phyloP scores from a whole-genome alignment of 2,888 invertebrate species.

The Rhorus exstirpatorius region DNA sequence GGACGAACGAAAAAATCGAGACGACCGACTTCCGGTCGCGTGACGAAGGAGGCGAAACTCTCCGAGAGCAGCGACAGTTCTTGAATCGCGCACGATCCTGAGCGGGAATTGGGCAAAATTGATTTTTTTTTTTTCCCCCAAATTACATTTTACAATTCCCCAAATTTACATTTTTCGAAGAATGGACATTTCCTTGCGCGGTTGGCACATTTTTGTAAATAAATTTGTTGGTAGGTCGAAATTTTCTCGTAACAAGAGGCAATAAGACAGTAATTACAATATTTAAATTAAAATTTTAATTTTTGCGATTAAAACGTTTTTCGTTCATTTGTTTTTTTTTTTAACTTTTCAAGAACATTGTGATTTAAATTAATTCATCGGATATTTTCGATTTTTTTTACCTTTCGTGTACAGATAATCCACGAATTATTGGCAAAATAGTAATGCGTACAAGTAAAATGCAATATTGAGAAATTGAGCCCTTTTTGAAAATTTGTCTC shows the following conservation, averaged over 20 bases:
- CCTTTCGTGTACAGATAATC: too few species aligned
- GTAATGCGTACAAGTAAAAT: neutral
- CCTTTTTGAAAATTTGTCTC: too few species aligned
- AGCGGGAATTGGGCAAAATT: neutral
- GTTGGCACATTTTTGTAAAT: too few species aligned
- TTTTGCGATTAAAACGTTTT: neutral
- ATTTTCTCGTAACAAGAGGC: neutral
- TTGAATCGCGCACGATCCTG: conserved; percentile 80
- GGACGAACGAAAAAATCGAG: conserved; percentile 87
- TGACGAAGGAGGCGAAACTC: conserved; percentile 89
- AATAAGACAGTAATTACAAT: neutral
- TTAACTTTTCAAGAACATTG: neutral
- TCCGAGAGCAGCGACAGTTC: conserved; percentile 89
- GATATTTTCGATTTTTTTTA: too few species aligned
- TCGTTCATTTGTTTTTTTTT: too few species aligned
- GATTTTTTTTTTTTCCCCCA: too few species aligned
- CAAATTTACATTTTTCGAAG: too few species aligned
- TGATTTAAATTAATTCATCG: neutral
- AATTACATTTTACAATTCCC: too few species aligned
- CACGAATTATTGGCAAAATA: too few species aligned
- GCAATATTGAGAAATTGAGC: too few species aligned
- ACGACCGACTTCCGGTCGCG: conserved; percentile 84
- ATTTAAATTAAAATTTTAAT: neutral
- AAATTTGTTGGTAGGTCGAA: neutral
- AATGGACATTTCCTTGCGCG: too few species aligned